Percentiles rank a stretch among this genome's conserved stretches.
phyloP scores from a whole-genome alignment of 2,888 invertebrate species.

The Dolichomitus sp. region DNA sequence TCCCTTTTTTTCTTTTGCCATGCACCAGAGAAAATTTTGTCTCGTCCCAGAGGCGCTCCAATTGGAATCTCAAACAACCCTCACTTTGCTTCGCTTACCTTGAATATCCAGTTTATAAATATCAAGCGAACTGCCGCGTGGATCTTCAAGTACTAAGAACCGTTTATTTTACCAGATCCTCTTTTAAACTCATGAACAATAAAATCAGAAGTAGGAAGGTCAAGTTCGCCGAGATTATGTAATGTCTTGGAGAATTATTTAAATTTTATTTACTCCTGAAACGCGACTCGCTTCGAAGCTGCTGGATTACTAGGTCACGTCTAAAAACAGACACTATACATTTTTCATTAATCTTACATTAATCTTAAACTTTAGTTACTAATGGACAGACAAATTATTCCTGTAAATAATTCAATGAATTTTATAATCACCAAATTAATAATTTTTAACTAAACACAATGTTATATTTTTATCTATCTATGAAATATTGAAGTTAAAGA shows the following conservation, averaged over 20 bases:
- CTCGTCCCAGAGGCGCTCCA: constrained; percentile 8
- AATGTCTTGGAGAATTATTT: background rate
- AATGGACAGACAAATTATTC: background rate
- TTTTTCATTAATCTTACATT: background rate
- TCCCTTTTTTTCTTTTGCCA: background rate
- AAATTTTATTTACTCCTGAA: constrained; percentile 6
- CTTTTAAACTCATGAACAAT: constrained; percentile 8
- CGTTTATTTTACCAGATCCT: constrained; percentile 25
- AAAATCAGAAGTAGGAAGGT: constrained; percentile 24
- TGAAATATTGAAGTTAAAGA: background rate
- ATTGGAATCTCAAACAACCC: constrained; percentile 55
- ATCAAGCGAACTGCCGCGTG: constrained; percentile 43
- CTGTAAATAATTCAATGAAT: background rate
- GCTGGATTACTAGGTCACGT: constrained; percentile 1
- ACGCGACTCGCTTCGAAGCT: background rate
- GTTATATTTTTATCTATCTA: background rate
- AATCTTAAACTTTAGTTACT: background rate
- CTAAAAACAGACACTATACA: background rate
- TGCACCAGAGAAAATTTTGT: constrained; percentile 26
- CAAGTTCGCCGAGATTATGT: constrained; percentile 32
- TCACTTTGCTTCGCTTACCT: constrained; percentile 41
- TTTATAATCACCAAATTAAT: background rate
- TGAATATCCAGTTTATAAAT: constrained; percentile 57
- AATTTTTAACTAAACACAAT: background rate
- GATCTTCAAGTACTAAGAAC: background rate